phyloP scores from a whole-genome alignment of 2,797 vertebrate species.

The Tapera naevia region DNA sequence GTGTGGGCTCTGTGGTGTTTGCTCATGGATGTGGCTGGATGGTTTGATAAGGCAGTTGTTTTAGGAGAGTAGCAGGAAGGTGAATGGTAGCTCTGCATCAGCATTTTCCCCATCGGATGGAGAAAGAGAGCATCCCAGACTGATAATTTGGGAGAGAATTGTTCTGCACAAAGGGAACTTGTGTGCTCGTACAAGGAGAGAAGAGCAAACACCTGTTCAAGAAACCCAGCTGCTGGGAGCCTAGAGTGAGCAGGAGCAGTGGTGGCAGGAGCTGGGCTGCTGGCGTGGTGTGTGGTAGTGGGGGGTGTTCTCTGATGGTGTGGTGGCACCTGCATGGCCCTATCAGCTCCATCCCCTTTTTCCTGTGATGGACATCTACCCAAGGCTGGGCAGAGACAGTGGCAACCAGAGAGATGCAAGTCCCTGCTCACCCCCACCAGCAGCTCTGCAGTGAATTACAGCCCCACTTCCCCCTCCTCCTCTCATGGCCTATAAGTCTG shows the following conservation, averaged over 20 bases:
- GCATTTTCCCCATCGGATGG: background rate
- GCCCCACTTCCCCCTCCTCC: background rate
- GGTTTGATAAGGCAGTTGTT: background rate
- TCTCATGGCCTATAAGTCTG: background rate
- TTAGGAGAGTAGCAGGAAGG: background rate
- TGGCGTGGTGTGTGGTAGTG: fast-evolving
- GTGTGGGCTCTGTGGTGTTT: background rate
- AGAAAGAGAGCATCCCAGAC: background rate
- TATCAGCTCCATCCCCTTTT: background rate
- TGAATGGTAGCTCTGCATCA: background rate
- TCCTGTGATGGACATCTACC: background rate
- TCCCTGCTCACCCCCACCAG: background rate
- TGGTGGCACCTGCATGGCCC: background rate
- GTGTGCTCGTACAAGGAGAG: fast-evolving
- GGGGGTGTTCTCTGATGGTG: background rate
- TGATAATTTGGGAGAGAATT: background rate
- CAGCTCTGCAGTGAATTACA: background rate
- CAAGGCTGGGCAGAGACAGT: fast-evolving
- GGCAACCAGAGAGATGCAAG: background rate
- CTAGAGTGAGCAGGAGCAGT: background rate
- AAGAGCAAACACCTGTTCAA: background rate
- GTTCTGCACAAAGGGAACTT: background rate
- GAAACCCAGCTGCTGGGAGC: background rate
- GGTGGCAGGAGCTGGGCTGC: background rate
- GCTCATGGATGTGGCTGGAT: fast-evolving